Evolutionary conservation across 1,140 invertebrate species (phyloP).

Genomic region (Littorina saxatilis): DNA sequence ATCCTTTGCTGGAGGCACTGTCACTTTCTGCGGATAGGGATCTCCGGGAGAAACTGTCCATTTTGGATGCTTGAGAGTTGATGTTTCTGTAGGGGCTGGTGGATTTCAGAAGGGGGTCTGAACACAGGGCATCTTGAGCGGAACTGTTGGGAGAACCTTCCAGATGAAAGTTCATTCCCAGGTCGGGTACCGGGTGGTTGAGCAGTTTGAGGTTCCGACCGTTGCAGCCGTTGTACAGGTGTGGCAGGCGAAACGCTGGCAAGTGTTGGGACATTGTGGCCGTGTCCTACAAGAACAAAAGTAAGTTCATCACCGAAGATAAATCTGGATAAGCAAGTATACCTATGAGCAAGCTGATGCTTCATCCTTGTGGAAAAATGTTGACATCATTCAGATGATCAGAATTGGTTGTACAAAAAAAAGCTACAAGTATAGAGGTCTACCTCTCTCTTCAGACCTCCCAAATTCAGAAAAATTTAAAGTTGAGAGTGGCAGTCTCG

Average conservation of each 20-base stretch:
- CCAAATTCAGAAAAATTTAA: too few species aligned
- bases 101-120: not conserved
- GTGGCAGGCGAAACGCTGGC: not conserved
- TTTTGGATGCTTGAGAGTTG: not conserved
- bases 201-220: slow-evolving; percentile 18
- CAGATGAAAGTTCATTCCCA: not conserved
- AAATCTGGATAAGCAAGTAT: not conserved
- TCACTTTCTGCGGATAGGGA: slow-evolving; percentile 7
- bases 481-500: too few species aligned
- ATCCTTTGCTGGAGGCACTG: slow-evolving; percentile 7
- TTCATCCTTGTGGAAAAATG: not conserved
- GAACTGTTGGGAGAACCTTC: too few species aligned
- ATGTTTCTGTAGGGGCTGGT: not conserved
- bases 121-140: not conserved
- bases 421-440: too few species aligned
- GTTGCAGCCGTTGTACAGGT: not conserved
- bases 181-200: slow-evolving; percentile 7
- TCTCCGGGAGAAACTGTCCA: too few species aligned
- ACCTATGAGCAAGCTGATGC: not conserved
- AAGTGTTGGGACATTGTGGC: slow-evolving; percentile 23
- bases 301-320: not conserved
- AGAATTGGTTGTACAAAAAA: not conserved
- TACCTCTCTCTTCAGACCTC: too few species aligned
- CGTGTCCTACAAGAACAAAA: not conserved
- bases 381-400: not conserved